phyloP scores from a whole-genome alignment of 2,888 invertebrate genomes.

The Hipparchia sbordonii region DNA sequence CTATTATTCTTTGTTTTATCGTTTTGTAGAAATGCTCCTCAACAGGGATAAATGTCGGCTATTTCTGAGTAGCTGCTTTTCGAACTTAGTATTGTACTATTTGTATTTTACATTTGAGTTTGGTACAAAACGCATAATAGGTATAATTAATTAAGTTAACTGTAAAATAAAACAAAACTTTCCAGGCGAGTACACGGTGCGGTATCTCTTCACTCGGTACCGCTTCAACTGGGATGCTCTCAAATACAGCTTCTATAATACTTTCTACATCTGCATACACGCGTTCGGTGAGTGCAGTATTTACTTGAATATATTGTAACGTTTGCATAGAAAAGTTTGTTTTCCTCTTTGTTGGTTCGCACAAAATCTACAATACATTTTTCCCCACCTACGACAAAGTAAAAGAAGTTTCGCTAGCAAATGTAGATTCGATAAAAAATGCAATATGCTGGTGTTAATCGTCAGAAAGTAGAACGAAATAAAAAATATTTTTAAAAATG shows the following conservation, averaged over 20 bases:
- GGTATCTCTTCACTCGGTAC: constrained; percentile 72
- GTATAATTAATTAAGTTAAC: background rate
- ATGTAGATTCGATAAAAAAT: background rate
- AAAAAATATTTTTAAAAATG: too few relatives aligned
- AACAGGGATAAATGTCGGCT: too few relatives aligned
- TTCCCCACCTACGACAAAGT: background rate
- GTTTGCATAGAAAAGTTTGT: constrained; percentile 22
- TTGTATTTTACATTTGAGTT: background rate
- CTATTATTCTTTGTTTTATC: too few relatives aligned
- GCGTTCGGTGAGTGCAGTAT: constrained; percentile 59
- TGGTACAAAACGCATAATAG: background rate
- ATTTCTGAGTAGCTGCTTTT: too few relatives aligned
- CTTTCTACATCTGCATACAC: constrained; percentile 68
- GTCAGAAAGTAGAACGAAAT: too few relatives aligned
- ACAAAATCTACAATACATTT: background rate
- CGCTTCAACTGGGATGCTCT: constrained; percentile 79
- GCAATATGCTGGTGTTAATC: too few relatives aligned
- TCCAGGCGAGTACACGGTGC: constrained; percentile 72
- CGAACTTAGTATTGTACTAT: background rate
- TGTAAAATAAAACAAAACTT: constrained; percentile 36
- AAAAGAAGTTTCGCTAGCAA: background rate
- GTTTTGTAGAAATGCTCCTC: too few relatives aligned
- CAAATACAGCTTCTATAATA: constrained; percentile 72
- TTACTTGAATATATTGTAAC: constrained; percentile 27
- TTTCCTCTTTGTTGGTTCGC: constrained; percentile 13